Evolutionary conservation across 2,797 vertebrate species (phyloP), one percentile per base, ranked within the genome.

Genomic region (Caiman crocodilus): DNA sequence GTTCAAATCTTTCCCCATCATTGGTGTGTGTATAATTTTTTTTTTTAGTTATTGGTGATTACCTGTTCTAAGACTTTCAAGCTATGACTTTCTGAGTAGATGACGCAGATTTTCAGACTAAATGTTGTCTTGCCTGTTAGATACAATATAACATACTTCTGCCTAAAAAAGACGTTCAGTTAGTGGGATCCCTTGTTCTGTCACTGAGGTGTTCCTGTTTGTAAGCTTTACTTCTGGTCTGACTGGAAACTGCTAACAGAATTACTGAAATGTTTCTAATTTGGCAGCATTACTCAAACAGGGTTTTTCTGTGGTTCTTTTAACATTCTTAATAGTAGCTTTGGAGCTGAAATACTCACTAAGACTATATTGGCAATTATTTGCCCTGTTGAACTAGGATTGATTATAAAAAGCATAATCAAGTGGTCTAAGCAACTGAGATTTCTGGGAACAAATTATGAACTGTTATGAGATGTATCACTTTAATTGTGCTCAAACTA

Each of bases 141-240:
- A 50, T 69, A 4, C 18, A 14, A 28, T 13, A 4, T 12, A 42
- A 81, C 71, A n/a, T 69, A 69, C 50, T 79, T 59, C 81, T 71
- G 13, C 60, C 63, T 58, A 32, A 87, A 12, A 35, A 0, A 0
- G 21, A 20, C 30, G 5, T 3, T 3, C 42, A 67, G n/a, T 64
- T 59, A 4, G 23, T 56, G 78, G 65, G 65, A 16, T 82, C 13
- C 18, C 15, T 1, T 26, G 67, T 60, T 57, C 78, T 85, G 80
- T 42, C 50, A 7, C 59, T 21, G 76, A 75, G 12, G 1, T 63
- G 77, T 42, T 78, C 67, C 35, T 42, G 28, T 67, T 80, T 21
- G 30, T 18, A 65, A 35, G 6, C 65, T 87, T 50, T 32, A 10
- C 59, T 79, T 82, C 32, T 50, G 9, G 9, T 4, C 65, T 76